These are phyloP conservation scores for Drosophila melanogaster DNA, from an alignment of 1,140 invertebrate genomes.

Conservation along the genomic window DNA sequence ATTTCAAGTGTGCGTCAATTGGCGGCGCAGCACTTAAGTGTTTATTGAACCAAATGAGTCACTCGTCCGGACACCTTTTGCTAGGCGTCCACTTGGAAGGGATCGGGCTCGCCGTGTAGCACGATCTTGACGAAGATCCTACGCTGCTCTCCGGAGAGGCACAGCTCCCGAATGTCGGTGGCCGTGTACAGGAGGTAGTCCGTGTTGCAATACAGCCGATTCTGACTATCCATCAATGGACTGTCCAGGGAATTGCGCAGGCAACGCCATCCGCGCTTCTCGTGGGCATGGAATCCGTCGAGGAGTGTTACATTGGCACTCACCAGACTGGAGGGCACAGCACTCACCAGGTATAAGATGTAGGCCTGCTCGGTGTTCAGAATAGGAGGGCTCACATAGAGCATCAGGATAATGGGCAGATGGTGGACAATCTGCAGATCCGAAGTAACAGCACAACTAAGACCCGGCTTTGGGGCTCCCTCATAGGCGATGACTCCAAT, in stretches of 20 bases:
- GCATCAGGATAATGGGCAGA: conserved; percentile 6
- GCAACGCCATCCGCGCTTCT: neutral
- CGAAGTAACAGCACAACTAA: neutral
- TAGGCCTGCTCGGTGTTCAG: neutral
- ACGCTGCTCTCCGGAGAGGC: neutral
- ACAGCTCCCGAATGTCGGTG: conserved; percentile 29
- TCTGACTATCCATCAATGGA: neutral
- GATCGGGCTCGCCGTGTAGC: conserved; percentile 34
- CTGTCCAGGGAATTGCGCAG: neutral
- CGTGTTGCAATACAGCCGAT: conserved; percentile 18
- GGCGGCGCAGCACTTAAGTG: conserved; percentile 31
- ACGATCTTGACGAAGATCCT: conserved; percentile 33
- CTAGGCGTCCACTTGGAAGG: conserved; percentile 11
- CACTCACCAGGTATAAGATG: conserved; percentile 8
- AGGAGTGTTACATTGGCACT: neutral
- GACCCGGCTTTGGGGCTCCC: neutral
- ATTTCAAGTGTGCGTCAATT: conserved; percentile 68
- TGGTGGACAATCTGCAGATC: conserved; percentile 5
- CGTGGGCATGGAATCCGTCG: neutral
- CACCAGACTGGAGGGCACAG: neutral
- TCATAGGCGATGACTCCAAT: conserved; percentile 4
- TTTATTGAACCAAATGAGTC: conserved; percentile 53
- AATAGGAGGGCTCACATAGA: neutral
- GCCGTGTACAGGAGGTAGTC: conserved; percentile 44
- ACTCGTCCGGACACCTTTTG: conserved; percentile 2